Conservation (phyloP, 2,113 vertebrate species). For the Cyprinus carpio region DNA sequence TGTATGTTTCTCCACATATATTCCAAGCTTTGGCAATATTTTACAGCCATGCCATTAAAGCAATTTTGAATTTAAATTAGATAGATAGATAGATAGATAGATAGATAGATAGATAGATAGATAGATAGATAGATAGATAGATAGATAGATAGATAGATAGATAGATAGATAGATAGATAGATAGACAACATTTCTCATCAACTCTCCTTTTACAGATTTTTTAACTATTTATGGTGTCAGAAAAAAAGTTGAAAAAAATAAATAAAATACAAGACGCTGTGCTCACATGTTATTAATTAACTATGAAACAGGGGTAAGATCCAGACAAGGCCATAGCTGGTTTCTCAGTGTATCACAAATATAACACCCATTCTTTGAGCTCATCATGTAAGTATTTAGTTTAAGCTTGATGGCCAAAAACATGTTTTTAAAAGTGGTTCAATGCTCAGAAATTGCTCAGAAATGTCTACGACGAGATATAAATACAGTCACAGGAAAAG, state of each 20-base stretch:
- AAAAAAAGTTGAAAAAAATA: not conserved
- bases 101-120: no score
- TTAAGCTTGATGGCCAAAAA: conserved; percentile 32
- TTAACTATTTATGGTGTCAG: no score
- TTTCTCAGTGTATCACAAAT: not conserved
- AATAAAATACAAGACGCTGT: no score
- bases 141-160: no score
- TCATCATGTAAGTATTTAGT: conserved; percentile 45
- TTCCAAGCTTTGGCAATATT: no score
- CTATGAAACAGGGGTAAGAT: conserved; percentile 62
- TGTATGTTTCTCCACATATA: no score
- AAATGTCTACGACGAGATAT: conserved; percentile 30
- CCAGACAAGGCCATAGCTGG: conserved; percentile 33
- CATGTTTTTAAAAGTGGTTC: conserved; percentile 29
- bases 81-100: no score
- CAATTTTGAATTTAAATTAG: not conserved
- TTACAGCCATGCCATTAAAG: not conserved
- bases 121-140: no score
- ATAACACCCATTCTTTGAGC: conserved; percentile 9
- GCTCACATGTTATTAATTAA: conserved; percentile 76
- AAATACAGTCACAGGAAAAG: conserved; percentile 29
- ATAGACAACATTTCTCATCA: no score
- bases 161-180: no score
- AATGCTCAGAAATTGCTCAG: conserved; percentile 26
- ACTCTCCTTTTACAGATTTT: no score